phyloP scores from a whole-genome alignment of 2,888 invertebrate species.

The Schizaphis graminum region DNA sequence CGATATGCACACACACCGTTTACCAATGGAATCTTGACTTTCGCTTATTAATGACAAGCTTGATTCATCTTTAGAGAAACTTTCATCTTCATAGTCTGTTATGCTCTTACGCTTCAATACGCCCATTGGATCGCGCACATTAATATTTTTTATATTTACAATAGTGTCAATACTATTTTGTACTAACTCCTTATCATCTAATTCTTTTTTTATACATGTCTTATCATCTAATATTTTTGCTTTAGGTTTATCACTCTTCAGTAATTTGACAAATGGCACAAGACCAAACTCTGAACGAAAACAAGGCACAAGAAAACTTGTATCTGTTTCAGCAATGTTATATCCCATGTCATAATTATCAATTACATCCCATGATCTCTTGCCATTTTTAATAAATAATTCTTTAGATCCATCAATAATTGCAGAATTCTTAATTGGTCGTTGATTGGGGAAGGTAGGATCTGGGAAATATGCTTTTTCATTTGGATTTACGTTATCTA shows the following conservation, averaged over 20 bases:
- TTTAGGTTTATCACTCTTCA: constrained; percentile 67
- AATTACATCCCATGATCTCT: constrained; percentile 78
- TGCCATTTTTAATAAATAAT: constrained; percentile 84
- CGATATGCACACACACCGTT: constrained; percentile 93
- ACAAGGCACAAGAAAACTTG: constrained; percentile 87
- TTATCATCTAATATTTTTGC: constrained; percentile 68
- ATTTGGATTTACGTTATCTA: constrained; percentile 70
- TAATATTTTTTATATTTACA: constrained; percentile 70
- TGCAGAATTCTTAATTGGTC: constrained; percentile 83
- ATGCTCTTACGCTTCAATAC: constrained; percentile 83
- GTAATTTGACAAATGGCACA: constrained; percentile 78
- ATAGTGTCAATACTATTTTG: constrained; percentile 67
- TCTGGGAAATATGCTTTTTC: constrained; percentile 78
- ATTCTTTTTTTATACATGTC: constrained; percentile 67
- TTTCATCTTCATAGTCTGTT: constrained; percentile 92
- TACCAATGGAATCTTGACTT: constrained; percentile 88
- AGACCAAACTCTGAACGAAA: constrained; percentile 86
- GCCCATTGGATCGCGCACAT: constrained; percentile 83
- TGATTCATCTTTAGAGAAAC: constrained; percentile 91
- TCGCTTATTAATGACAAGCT: constrained; percentile 88
- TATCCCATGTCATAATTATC: constrained; percentile 70
- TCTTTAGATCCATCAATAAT: constrained; percentile 82
- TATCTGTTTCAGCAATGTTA: constrained; percentile 71
- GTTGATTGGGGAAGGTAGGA: constrained; percentile 86
- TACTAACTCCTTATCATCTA: constrained; percentile 67